These are phyloP conservation scores for Drosophila flavopinicola DNA, from an alignment of 2,888 invertebrate genomes.

Conservation along the genomic window DNA sequence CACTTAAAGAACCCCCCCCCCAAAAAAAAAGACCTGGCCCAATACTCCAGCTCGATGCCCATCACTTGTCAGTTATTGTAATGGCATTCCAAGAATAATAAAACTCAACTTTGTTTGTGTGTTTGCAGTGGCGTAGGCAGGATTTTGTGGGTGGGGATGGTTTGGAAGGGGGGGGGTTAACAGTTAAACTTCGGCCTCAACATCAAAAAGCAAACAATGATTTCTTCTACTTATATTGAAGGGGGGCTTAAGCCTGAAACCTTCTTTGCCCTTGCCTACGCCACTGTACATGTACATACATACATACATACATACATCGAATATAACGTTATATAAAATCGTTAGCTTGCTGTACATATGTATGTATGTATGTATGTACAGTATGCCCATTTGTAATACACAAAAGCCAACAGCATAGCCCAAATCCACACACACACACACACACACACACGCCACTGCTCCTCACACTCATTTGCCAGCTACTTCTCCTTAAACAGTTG, in stretches of 20 bases:
- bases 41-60: not conserved
- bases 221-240: too few species aligned
- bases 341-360: conserved; percentile 50
- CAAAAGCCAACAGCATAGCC: conserved; percentile 10
- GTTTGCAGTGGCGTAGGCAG: too few species aligned
- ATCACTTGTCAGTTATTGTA: conserved; percentile 39
- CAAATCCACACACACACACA: not conserved
- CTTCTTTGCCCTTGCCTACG: too few species aligned
- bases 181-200: too few species aligned
- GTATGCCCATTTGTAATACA: conserved; percentile 29
- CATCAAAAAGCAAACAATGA: too few species aligned
- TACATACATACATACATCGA: conserved; percentile 10
- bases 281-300: too few species aligned
- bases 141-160: conserved; percentile 1
- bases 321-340: conserved; percentile 58
- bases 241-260: too few species aligned
- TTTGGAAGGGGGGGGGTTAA: too few species aligned
- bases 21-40: too few species aligned
- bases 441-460: too few species aligned
- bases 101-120: conserved; percentile 7
- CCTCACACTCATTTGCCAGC: not conserved
- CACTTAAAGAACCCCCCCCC: not conserved
- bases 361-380: conserved; percentile 38
- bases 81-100: conserved; percentile 53
- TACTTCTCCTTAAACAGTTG: conserved; percentile 20